These are phyloP conservation scores for Heliconius hewitsoni DNA, from an alignment of 1,140 invertebrate genomes.

Conservation along the genomic window DNA sequence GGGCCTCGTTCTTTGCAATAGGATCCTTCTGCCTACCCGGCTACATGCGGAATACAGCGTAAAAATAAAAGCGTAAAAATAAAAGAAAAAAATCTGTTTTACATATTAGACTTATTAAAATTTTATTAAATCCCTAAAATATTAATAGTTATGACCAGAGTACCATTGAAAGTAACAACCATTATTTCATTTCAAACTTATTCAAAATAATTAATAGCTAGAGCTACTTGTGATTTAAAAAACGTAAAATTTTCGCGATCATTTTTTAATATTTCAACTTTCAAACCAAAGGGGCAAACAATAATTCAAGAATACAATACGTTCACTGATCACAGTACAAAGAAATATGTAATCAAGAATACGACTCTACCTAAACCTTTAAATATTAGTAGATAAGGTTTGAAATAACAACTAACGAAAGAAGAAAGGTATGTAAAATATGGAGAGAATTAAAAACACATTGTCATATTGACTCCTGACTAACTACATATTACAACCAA, in stretches of 20 bases:
- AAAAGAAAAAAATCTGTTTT: too few relatives aligned
- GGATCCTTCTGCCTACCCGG: too few relatives aligned
- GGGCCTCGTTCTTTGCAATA: too few relatives aligned
- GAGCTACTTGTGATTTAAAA: not conserved
- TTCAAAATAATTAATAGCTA: too few relatives aligned
- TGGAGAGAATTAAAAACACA: conserved; percentile 3
- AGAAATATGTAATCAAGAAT: not conserved
- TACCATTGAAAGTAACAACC: too few relatives aligned
- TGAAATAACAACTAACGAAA: not conserved
- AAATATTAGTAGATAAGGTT: not conserved
- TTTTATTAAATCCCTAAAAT: too few relatives aligned
- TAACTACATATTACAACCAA: not conserved
- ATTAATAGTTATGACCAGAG: too few relatives aligned
- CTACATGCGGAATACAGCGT: too few relatives aligned
- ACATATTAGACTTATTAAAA: too few relatives aligned
- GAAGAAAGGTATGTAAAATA: not conserved
- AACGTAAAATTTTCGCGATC: not conserved
- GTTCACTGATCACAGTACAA: conserved; percentile 40
- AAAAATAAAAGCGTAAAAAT: too few relatives aligned
- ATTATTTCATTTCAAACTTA: too few relatives aligned
- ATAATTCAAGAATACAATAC: conserved; percentile 38
- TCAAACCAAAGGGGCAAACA: conserved; percentile 42
- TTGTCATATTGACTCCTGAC: not conserved
- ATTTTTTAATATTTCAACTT: conserved; percentile 30
- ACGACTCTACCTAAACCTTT: not conserved